Conservation (phyloP, 2,113 vertebrate species). For the Addax nasomaculatus region DNA sequence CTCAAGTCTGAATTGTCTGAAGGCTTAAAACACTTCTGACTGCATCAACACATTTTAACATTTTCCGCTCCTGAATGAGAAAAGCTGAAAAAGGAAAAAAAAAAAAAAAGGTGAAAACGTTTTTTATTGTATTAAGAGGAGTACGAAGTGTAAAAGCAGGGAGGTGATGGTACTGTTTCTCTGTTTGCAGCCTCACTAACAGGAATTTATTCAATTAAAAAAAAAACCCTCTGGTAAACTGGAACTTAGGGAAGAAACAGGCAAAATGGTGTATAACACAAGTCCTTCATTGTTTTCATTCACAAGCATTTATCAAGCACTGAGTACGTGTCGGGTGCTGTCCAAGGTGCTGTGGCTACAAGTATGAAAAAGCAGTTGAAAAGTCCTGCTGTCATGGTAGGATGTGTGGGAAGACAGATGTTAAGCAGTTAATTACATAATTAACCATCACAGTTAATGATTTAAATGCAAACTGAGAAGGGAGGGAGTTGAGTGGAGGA, state of each 20-base stretch:
- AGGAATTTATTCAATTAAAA: not conserved
- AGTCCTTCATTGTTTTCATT: not conserved
- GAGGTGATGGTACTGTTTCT: not conserved
- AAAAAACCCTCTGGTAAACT: not conserved
- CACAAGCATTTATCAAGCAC: not conserved
- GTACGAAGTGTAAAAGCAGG: not conserved
- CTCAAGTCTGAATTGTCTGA: conserved; percentile 40
- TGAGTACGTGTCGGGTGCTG: not conserved
- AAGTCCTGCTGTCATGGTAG: not conserved
- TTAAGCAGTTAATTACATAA: not conserved
- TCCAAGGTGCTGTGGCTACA: not conserved
- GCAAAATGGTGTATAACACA: accelerated
- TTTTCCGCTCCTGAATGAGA: conserved; percentile 6
- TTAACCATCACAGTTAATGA: not conserved
- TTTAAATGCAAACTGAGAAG: not conserved
- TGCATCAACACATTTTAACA: not conserved
- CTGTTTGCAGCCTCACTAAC: not conserved
- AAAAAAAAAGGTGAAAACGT: not conserved
- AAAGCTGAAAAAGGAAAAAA: not conserved
- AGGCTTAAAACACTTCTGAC: not conserved
- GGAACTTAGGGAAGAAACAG: not conserved
- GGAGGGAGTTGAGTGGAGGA: not conserved
- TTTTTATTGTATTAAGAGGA: conserved; percentile 15
- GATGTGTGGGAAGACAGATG: not conserved
- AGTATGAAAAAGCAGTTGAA: not conserved